Conservation (phyloP, 2,888 invertebrate species). For the Thymelicus sylvestris region DNA sequence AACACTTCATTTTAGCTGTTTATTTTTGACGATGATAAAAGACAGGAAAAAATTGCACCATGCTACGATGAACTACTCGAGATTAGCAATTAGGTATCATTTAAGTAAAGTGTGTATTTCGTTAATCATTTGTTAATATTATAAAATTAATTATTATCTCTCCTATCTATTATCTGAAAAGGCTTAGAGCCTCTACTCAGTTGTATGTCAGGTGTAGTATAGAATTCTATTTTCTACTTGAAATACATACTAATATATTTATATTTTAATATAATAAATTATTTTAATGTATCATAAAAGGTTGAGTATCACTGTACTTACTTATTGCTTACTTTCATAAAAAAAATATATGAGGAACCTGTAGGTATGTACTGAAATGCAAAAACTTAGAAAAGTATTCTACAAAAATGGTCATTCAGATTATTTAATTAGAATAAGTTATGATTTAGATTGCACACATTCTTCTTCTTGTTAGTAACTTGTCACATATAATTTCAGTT, state of each 20-base stretch:
- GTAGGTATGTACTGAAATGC: constrained; percentile 1
- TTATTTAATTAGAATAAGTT: not conserved
- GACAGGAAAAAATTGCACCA: not conserved
- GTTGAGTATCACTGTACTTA: not conserved
- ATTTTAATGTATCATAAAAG: not conserved
- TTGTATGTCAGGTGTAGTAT: too few species aligned
- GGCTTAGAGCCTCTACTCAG: too few species aligned
- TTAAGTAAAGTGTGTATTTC: too few species aligned
- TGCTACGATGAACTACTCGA: too few species aligned
- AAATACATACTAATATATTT: not conserved
- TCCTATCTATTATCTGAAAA: too few species aligned
- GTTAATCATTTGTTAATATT: too few species aligned
- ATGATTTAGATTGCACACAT: constrained; percentile 8
- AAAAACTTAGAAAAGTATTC: not conserved
- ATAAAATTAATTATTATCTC: too few species aligned
- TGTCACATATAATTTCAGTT: not conserved
- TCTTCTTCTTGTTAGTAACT: not conserved
- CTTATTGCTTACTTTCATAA: not conserved
- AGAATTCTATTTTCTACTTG: too few species aligned
- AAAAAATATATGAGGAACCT: not conserved
- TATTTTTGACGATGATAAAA: not conserved
- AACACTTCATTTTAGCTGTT: too few species aligned
- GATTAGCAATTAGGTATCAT: too few species aligned
- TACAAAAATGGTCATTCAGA: not conserved
- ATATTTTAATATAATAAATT: not conserved